Percentiles rank a stretch among this genome's conserved stretches.
These are phyloP conservation scores for Apostichopus californicus DNA, from an alignment of 35 echinoderm and acorn worm genomes.

Conservation along the genomic window DNA sequence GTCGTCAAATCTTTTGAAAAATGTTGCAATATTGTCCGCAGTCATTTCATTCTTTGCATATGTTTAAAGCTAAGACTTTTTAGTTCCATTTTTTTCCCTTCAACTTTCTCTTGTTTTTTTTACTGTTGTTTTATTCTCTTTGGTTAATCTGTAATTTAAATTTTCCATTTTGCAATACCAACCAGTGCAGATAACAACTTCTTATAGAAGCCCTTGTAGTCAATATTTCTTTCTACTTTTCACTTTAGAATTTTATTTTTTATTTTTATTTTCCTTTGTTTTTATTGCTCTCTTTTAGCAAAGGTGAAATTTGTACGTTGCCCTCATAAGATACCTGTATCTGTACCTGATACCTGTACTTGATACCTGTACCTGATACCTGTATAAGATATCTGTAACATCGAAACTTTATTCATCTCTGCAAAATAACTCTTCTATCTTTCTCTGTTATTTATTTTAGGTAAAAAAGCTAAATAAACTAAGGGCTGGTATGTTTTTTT, in stretches of 20 bases:
- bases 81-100: background rate
- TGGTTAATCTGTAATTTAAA: background rate
- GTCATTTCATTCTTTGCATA: background rate
- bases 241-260: background rate
- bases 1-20: background rate
- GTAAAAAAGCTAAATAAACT: too few species aligned
- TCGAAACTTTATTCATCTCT: too few species aligned
- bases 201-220: conserved; percentile 5
- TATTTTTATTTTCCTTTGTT: too few species aligned
- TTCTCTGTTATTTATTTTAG: too few species aligned
- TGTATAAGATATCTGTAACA: too few species aligned
- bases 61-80: background rate
- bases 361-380: too few species aligned
- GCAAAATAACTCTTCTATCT: too few species aligned
- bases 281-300: too few species aligned
- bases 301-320: too few species aligned
- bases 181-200: conserved; percentile 7
- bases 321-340: too few species aligned
- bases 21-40: background rate
- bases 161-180: background rate
- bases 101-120: background rate
- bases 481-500: too few species aligned
- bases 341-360: too few species aligned
- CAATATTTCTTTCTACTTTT: background rate
- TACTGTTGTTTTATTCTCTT: background rate